Conservation (phyloP, 1,140 invertebrate genomes). For the Camponotus floridanus region DNA sequence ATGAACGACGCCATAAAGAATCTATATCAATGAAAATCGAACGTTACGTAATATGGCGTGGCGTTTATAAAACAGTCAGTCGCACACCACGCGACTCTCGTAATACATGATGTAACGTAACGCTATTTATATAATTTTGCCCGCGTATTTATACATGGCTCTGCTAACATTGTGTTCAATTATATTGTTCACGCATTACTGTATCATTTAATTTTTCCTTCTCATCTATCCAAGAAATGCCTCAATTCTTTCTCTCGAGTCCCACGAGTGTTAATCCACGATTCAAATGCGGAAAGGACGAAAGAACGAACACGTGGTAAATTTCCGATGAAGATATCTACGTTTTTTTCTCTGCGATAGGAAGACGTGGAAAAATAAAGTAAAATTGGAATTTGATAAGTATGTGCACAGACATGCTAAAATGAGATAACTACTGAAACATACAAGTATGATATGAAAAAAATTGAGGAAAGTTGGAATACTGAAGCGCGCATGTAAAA, state of each 20-base stretch:
- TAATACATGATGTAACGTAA: constrained; percentile 41
- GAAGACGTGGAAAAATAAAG: background rate
- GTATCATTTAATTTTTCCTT: background rate
- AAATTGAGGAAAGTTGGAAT: constrained; percentile 5
- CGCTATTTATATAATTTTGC: constrained; percentile 40
- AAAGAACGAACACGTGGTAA: background rate
- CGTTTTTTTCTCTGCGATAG: no score
- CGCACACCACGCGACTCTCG: constrained; percentile 7
- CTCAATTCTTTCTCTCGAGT: no score
- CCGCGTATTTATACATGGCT: background rate
- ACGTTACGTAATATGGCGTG: constrained; percentile 45
- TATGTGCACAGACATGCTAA: constrained; percentile 47
- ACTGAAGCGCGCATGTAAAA: constrained; percentile 7
- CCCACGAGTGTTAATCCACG: no score
- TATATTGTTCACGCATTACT: no score
- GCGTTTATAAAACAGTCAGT: constrained; percentile 22
- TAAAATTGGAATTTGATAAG: constrained; percentile 15
- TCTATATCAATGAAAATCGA: constrained; percentile 48
- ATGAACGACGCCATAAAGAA: constrained; percentile 31
- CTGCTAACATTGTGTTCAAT: background rate
- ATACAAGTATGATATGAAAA: constrained; percentile 34
- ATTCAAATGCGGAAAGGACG: no score
- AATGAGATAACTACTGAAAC: constrained; percentile 58
- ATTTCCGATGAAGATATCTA: no score
- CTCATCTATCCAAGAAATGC: no score